Percentiles rank a stretch among this genome's conserved stretches.
Evolutionary conservation across 1,140 invertebrate genomes (phyloP).

Genomic region (Saccostrea cuccullata): DNA sequence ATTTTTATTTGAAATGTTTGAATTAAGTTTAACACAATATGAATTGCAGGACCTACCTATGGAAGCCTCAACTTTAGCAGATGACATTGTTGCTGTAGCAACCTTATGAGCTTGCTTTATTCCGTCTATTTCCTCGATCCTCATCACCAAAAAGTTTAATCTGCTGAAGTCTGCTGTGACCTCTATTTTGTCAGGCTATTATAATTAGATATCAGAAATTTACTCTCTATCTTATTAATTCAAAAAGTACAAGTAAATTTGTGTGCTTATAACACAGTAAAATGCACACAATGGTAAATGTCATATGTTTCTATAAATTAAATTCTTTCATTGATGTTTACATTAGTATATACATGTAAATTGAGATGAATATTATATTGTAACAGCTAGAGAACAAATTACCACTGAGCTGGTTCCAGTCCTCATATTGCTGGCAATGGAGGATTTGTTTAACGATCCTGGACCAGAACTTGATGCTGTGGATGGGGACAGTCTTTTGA

Average conservation of each 20-base stretch:
- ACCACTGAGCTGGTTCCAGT: slow-evolving; percentile 8
- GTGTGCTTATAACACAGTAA: too few relatives aligned
- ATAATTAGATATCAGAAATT: slow-evolving; percentile 16
- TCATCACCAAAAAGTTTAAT: slow-evolving; percentile 90
- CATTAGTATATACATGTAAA: too few relatives aligned
- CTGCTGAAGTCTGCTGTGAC: slow-evolving; percentile 95
- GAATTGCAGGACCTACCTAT: slow-evolving; percentile 81
- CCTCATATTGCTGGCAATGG: not conserved
- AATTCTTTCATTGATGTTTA: not conserved
- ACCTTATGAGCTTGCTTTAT: slow-evolving; percentile 90
- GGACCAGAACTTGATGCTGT: slow-evolving; percentile 33
- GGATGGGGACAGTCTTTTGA: slow-evolving; percentile 84
- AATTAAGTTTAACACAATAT: too few relatives aligned
- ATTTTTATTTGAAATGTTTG: too few relatives aligned
- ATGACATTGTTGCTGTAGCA: slow-evolving; percentile 93
- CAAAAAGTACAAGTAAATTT: not conserved
- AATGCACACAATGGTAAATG: too few relatives aligned
- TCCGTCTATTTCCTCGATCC: slow-evolving; percentile 87
- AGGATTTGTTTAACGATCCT: not conserved
- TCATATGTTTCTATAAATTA: not conserved
- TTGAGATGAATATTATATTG: too few relatives aligned
- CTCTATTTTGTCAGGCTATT: slow-evolving; percentile 81
- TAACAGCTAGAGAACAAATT: not conserved
- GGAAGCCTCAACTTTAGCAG: slow-evolving; percentile 93
- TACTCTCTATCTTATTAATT: not conserved